Conservation (phyloP, 2,888 invertebrate genomes). For the Tenthredo distinguenda region DNA sequence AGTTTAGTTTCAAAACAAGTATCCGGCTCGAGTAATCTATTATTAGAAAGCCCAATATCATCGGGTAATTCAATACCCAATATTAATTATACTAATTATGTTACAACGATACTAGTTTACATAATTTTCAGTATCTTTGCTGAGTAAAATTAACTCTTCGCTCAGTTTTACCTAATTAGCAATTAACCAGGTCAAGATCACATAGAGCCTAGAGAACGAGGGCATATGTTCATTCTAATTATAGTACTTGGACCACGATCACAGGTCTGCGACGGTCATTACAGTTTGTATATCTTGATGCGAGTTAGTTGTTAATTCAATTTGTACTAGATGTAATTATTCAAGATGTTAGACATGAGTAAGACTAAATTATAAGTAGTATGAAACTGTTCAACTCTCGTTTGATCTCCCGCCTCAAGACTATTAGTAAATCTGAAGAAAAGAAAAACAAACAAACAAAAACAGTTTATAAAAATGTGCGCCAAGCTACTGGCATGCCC, state of each 20-base stretch:
- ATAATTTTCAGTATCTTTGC: neutral
- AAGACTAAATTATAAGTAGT: neutral
- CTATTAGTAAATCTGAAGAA: neutral
- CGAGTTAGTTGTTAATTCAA: constrained; percentile 3
- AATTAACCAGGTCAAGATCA: constrained; percentile 39
- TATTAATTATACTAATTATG: neutral
- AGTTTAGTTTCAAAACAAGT: constrained; percentile 34
- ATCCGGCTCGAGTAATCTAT: neutral
- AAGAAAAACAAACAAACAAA: neutral
- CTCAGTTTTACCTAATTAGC: constrained; percentile 16
- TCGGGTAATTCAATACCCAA: neutral
- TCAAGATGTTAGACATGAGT: neutral
- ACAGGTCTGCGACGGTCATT: constrained; percentile 2
- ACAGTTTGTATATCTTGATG: constrained; percentile 12
- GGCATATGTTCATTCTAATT: constrained; percentile 62
- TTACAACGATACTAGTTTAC: neutral
- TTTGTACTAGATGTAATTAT: neutral
- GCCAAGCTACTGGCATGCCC: constrained; percentile 85
- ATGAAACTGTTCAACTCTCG: neutral
- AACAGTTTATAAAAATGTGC: constrained; percentile 67
- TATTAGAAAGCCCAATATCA: constrained; percentile 22
- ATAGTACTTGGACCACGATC: constrained; percentile 58
- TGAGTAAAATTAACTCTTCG: neutral
- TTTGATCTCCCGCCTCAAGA: neutral
- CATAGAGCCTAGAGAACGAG: constrained; percentile 28